phyloP scores from a whole-genome alignment of 1,140 invertebrate genomes.

The Polypedilum pembai region DNA sequence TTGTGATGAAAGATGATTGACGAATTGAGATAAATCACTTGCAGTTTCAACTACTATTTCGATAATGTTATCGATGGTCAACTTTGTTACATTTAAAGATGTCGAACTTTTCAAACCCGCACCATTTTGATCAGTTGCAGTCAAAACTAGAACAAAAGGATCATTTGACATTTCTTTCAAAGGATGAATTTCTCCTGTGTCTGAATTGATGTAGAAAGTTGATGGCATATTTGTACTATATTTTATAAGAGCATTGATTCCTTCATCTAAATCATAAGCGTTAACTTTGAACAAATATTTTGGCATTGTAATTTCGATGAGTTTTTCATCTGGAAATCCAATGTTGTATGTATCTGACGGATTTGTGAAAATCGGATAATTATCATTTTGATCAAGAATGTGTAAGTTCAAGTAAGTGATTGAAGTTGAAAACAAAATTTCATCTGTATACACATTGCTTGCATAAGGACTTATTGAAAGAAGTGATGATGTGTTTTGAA shows the following conservation, averaged over 20 bases:
- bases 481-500: not conserved
- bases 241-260: constrained; percentile 31
- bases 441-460: not conserved
- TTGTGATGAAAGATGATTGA: not conserved
- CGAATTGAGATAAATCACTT: not conserved
- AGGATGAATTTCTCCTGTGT: constrained; percentile 31
- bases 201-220: constrained; percentile 30
- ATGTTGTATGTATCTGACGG: not conserved
- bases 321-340: constrained; percentile 31
- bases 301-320: constrained; percentile 26
- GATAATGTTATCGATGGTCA: constrained; percentile 31
- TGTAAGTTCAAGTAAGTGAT: constrained; percentile 27
- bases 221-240: constrained; percentile 28
- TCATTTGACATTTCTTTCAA: constrained; percentile 6
- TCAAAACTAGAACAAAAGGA: constrained; percentile 30
- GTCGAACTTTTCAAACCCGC: constrained; percentile 22
- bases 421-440: constrained; percentile 23
- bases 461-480: not conserved
- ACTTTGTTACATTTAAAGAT: constrained; percentile 31
- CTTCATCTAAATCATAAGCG: constrained; percentile 30
- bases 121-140: constrained; percentile 34
- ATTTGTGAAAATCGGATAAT: constrained; percentile 30
- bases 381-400: constrained; percentile 32
- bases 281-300: constrained; percentile 30
- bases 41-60: not conserved